Percentiles rank a stretch among this genome's conserved stretches.
phyloP scores from a whole-genome alignment of 2,888 invertebrate genomes.

The Drosophila neoperkinsi region DNA sequence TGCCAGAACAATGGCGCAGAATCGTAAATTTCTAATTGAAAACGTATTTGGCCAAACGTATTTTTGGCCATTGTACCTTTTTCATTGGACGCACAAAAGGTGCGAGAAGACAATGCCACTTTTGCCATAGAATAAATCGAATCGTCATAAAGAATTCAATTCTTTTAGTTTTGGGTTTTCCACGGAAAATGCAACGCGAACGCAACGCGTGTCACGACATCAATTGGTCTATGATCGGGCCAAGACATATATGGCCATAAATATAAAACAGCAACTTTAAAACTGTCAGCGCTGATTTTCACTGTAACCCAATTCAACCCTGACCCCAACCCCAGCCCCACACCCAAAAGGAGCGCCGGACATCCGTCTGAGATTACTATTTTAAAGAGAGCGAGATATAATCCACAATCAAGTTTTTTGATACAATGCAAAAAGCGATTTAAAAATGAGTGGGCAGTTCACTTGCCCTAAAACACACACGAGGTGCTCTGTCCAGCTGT shows the following conservation, averaged over 20 bases:
- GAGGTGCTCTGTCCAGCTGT: slow-evolving; percentile 29
- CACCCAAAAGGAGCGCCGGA: slow-evolving; percentile 49
- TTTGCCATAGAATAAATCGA: slow-evolving; percentile 23
- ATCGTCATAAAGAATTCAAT: slow-evolving; percentile 26
- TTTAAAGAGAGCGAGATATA: background rate
- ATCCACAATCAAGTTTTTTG: slow-evolving; percentile 50
- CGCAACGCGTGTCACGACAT: slow-evolving; percentile 63
- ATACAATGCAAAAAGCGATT: slow-evolving; percentile 29
- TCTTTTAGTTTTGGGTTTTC: slow-evolving; percentile 31
- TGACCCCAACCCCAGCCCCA: background rate
- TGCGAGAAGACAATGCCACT: slow-evolving; percentile 24
- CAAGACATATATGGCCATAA: slow-evolving; percentile 29
- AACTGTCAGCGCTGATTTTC: slow-evolving; percentile 37
- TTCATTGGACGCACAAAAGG: slow-evolving; percentile 25
- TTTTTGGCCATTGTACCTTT: slow-evolving; percentile 42
- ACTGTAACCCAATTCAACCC: background rate
- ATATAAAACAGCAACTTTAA: slow-evolving; percentile 24
- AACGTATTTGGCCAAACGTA: slow-evolving; percentile 61
- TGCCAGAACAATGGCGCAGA: slow-evolving; percentile 40
- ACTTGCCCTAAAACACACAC: slow-evolving; percentile 1
- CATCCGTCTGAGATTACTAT: slow-evolving; percentile 47
- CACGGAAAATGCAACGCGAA: slow-evolving; percentile 39
- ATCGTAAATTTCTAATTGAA: slow-evolving; percentile 78
- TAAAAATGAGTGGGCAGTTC: slow-evolving; percentile 2
- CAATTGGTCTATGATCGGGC: slow-evolving; percentile 12